Evolutionary conservation across 2,888 invertebrate species (phyloP), one percentile per base, ranked within the genome.

Genomic region (Kuschelorhynchus macadamiae): DNA sequence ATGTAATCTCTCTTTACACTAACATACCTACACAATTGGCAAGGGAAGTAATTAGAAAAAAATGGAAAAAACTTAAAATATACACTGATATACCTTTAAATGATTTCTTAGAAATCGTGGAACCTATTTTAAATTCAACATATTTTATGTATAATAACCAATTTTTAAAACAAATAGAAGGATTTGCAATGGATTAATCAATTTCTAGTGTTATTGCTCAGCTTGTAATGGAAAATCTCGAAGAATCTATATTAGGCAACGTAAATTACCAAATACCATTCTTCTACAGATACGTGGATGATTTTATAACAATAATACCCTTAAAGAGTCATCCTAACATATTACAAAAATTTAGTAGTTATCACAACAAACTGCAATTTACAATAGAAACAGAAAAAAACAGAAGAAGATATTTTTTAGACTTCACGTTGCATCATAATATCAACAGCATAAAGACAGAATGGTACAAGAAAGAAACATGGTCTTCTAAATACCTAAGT

Each of bases 191-290:
- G 25, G 25, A 7, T 7, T 3, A 3, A 7, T 25, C 25, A 7
- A 41, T 55, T 11, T 55, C 55, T 7, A 55, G 55, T 17, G 41
- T 55, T 1, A 18, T 55, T 17, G 55, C 39, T 18, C 55, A 55
- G 14, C 1, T 55, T 8, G 55, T 55, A 1, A 3, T 55, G 36
- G 55, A 55, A 14, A 39, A 55, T 2, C 17, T 55, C 1, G 55
- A 55, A 50, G 25, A 21, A 8, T 8, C 14, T n/a, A 16, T 30
- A 11, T 8, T 50, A 4, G 9, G n/a, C 2, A 50, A 30, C 8
- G 2, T 33, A 17, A 30, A 25, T 2, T 50, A 30, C 12, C 5
- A 3, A 9, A 2, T 30, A 2, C 50, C 32, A 7, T 32, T 50
- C 14, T 33, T 50, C 32, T 46, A 18, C 12, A 5, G 46, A 1